Percentiles rank a stretch among this genome's conserved stretches.
phyloP scores from a whole-genome alignment of 2,113 vertebrate species.

The Brienomyrus brachyistius region DNA sequence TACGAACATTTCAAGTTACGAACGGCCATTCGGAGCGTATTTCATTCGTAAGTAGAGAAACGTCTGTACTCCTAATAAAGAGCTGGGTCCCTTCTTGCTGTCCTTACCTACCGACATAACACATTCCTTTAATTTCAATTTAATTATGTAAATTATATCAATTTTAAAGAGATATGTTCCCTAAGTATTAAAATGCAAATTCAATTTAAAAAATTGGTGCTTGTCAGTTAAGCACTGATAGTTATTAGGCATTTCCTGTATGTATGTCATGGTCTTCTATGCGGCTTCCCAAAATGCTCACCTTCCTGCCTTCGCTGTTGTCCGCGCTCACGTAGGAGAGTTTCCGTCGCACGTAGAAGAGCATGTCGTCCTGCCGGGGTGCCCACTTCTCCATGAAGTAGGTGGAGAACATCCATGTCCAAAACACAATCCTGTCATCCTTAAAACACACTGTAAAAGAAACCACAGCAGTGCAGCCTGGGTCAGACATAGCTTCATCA shows the following conservation, averaged over 20 bases:
- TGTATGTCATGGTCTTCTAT: neutral
- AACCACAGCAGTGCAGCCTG: neutral
- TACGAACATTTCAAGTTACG: too few relatives aligned
- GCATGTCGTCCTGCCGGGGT: slow-evolving; percentile 88
- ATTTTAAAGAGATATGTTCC: neutral
- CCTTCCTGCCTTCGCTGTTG: slow-evolving; percentile 70
- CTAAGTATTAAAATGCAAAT: neutral
- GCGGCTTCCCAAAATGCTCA: slow-evolving; percentile 33
- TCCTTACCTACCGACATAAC: neutral
- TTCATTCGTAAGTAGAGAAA: too few relatives aligned
- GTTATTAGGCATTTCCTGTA: neutral
- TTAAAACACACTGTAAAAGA: slow-evolving; percentile 77
- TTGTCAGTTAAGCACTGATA: neutral
- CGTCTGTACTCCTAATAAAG: neutral
- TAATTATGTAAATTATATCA: neutral
- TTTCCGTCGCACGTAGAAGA: slow-evolving; percentile 90
- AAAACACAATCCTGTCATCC: slow-evolving; percentile 96
- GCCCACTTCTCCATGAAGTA: slow-evolving; percentile 97
- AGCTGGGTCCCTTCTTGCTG: neutral
- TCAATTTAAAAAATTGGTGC: neutral
- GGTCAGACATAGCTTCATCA: neutral
- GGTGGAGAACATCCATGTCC: slow-evolving; percentile 99
- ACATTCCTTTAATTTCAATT: neutral
- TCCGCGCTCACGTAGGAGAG: slow-evolving; percentile 61
- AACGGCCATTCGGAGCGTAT: too few relatives aligned